Conservation (phyloP, 2,797 vertebrate genomes). For the Knipowitschia caucasica region DNA sequence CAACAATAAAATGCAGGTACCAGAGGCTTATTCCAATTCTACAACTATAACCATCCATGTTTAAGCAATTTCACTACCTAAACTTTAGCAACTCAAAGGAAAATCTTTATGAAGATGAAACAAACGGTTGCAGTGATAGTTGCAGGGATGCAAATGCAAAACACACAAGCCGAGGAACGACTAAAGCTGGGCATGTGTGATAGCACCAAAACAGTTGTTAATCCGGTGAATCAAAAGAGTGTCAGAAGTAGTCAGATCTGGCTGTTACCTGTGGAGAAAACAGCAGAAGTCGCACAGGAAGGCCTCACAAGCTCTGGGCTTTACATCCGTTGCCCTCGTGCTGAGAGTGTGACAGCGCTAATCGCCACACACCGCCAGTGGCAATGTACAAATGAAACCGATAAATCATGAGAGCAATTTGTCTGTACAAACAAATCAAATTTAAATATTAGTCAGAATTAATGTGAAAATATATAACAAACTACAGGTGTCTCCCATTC, state of each 20-base stretch:
- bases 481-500: background rate
- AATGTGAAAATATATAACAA: conserved; percentile 1
- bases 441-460: conserved; percentile 10
- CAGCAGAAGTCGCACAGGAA: conserved; percentile 1
- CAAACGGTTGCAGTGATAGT: background rate
- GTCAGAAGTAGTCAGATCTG: conserved; percentile 5
- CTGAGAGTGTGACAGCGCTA: conserved; percentile 6
- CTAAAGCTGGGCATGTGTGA: conserved; percentile 4
- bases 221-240: conserved; percentile 5
- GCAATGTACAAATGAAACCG: background rate
- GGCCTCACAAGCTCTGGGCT: conserved; percentile 4
- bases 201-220: conserved; percentile 1
- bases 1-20: too few species aligned
- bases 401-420: conserved; percentile 13
- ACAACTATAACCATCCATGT: too few species aligned
- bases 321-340: conserved; percentile 9
- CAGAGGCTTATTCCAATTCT: too few species aligned
- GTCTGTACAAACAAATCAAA: conserved; percentile 7
- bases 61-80: too few species aligned
- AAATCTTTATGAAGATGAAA: too few species aligned
- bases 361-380: background rate
- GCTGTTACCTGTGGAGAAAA: background rate
- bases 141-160: background rate
- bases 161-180: background rate
- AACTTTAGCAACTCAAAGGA: too few species aligned